phyloP scores from a whole-genome alignment of 2,888 invertebrate species.

The Dynastes hyllus region DNA sequence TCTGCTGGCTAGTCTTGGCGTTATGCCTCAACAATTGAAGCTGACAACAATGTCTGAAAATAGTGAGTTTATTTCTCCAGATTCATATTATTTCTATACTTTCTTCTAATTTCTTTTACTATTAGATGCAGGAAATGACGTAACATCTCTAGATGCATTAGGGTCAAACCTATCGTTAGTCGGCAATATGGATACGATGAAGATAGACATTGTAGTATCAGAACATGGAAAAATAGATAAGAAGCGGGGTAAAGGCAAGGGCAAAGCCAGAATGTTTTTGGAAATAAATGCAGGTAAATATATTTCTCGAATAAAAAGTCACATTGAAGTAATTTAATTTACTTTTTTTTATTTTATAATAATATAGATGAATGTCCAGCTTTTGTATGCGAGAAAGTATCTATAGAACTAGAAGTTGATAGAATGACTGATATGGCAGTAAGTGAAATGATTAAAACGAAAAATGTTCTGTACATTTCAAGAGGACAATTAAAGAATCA shows the following conservation, averaged over 20 bases:
- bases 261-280: constrained; percentile 65
- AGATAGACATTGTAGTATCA: constrained; percentile 96
- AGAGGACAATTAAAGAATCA: constrained; percentile 91
- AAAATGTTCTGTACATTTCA: constrained; percentile 90
- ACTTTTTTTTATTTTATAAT: constrained; percentile 10
- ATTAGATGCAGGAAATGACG: constrained; percentile 73
- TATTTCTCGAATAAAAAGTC: not conserved
- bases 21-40: constrained; percentile 90
- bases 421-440: constrained; percentile 93
- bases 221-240: constrained; percentile 83
- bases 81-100: not conserved
- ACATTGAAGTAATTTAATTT: not conserved
- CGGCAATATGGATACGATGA: constrained; percentile 89
- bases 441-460: constrained; percentile 87
- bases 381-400: constrained; percentile 93
- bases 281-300: constrained; percentile 64
- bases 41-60: constrained; percentile 69
- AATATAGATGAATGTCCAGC: constrained; percentile 86
- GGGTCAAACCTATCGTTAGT: constrained; percentile 90
- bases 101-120: constrained; percentile 55
- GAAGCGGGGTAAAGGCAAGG: constrained; percentile 72
- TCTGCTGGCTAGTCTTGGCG: constrained; percentile 89
- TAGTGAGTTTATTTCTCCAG: constrained; percentile 57
- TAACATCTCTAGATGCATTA: constrained; percentile 87
- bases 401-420: constrained; percentile 90